These are phyloP conservation scores for Cynaeus angustus DNA, from an alignment of 2,888 invertebrate species.

Conservation along the genomic window DNA sequence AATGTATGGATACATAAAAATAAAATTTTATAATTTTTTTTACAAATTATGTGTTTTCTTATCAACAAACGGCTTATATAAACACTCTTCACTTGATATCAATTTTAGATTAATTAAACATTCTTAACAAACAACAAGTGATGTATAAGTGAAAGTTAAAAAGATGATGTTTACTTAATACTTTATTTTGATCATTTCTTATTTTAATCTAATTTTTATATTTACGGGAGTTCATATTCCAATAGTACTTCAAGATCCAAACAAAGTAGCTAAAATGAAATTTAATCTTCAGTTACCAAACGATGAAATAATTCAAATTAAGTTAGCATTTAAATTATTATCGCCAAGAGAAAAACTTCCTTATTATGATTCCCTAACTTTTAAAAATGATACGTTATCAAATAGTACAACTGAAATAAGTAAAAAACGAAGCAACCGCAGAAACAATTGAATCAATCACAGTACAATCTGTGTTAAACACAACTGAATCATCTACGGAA, in stretches of 20 bases:
- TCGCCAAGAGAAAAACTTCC: conserved; percentile 6
- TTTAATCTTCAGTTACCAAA: conserved; percentile 8
- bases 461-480: too few species aligned
- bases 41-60: neutral
- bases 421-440: neutral
- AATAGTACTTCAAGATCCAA: conserved; percentile 2
- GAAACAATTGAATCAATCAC: neutral
- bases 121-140: neutral
- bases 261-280: conserved; percentile 14
- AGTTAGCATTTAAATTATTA: conserved; percentile 12
- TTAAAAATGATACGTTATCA: too few species aligned
- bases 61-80: neutral
- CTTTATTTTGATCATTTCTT: too few species aligned
- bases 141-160: too few species aligned
- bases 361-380: neutral
- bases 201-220: neutral
- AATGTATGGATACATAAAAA: conserved; percentile 46
- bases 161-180: too few species aligned
- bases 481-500: too few species aligned
- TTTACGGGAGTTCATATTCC: neutral
- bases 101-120: neutral
- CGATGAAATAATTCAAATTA: conserved; percentile 13
- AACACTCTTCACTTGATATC: neutral
- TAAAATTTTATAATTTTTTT: neutral
- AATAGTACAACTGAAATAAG: neutral